These are phyloP conservation scores for Theristicus caerulescens DNA, from an alignment of 2,113 vertebrate genomes.

Conservation along the genomic window DNA sequence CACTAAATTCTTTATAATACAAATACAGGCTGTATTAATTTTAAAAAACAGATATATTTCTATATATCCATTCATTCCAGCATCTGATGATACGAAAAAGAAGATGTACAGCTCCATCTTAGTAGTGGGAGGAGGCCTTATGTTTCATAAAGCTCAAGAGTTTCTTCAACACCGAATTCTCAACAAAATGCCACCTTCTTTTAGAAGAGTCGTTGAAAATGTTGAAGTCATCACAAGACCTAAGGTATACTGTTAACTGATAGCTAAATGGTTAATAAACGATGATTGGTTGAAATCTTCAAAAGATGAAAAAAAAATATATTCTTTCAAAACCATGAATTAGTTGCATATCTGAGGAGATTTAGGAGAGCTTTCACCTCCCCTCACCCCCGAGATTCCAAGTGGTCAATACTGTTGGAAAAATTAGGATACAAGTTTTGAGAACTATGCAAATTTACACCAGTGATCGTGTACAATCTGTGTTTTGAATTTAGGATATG, in stretches of 20 bases:
- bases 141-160: slow-evolving; percentile 94
- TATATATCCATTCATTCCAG: slow-evolving; percentile 69
- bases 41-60: background rate
- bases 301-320: background rate
- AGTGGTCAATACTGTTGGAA: background rate
- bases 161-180: slow-evolving; percentile 97
- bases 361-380: background rate
- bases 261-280: background rate
- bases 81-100: slow-evolving; percentile 95
- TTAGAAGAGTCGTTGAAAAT: slow-evolving; percentile 93
- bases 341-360: background rate
- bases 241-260: slow-evolving; percentile 78
- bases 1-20: background rate
- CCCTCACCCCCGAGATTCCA: background rate
- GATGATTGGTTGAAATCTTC: background rate
- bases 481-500: slow-evolving; percentile 84
- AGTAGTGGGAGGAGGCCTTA: slow-evolving; percentile 93
- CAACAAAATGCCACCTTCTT: slow-evolving; percentile 99
- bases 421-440: background rate
- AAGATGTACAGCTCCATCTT: slow-evolving; percentile 99
- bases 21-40: background rate
- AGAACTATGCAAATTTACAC: background rate
- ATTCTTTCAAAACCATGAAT: background rate
- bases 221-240: slow-evolving; percentile 96
- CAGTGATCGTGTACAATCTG: background rate